Evolutionary conservation across 2,797 vertebrate species (phyloP).

Genomic region (Aplochiton taeniatus): DNA sequence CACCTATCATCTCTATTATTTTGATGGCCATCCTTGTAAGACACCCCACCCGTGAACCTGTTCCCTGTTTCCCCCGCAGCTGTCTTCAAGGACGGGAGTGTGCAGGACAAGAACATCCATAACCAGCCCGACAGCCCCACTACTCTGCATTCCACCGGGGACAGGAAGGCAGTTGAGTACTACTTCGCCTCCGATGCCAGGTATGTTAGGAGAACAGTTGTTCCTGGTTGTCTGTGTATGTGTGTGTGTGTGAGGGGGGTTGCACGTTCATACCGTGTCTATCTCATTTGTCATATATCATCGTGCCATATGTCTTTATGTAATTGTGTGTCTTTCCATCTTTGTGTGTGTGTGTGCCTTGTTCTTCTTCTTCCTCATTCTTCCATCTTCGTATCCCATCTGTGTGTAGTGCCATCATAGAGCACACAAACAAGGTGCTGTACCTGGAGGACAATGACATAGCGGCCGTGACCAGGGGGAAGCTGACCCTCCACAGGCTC

Average conservation of each 20-base stretch:
- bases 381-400: neutral
- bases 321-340: neutral
- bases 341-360: neutral
- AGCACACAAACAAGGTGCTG: constrained; percentile 95
- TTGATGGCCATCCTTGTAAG: neutral
- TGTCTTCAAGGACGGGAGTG: constrained; percentile 53
- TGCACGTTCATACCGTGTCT: neutral
- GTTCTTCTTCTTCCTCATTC: neutral
- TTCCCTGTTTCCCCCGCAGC: constrained; percentile 47
- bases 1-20: too few relatives aligned
- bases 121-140: constrained; percentile 75
- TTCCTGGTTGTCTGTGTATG: neutral
- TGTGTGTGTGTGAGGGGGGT: neutral
- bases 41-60: constrained; percentile 22
- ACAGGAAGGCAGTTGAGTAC: constrained; percentile 87
- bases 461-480: constrained; percentile 83
- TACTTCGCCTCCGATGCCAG: constrained; percentile 97
- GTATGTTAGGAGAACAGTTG: constrained; percentile 59
- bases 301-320: too few relatives aligned
- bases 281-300: too few relatives aligned
- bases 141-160: constrained; percentile 80
- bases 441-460: constrained; percentile 95
- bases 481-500: constrained; percentile 90
- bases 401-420: constrained; percentile 86
- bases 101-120: constrained; percentile 69